Percentiles rank a stretch among this genome's conserved stretches.
Evolutionary conservation across 2,113 vertebrate genomes (phyloP).

Genomic region (Dicentrarchus labrax): DNA sequence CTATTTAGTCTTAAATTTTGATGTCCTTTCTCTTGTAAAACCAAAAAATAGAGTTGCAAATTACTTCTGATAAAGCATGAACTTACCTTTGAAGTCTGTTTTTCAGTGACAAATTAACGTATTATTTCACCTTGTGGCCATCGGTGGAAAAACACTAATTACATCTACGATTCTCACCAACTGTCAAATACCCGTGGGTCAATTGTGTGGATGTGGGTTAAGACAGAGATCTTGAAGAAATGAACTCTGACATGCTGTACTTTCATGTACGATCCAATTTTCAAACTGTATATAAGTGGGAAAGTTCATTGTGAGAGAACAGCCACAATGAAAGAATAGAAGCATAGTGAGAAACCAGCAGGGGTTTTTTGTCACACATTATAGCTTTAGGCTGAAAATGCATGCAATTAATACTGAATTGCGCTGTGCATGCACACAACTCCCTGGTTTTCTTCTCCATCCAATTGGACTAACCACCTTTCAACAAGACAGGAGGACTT

Average conservation of each 20-base stretch:
- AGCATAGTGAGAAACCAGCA: slow-evolving; percentile 30
- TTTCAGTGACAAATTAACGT: not conserved
- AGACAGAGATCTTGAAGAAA: too few species aligned
- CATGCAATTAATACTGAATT: slow-evolving; percentile 72
- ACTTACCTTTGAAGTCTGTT: not conserved
- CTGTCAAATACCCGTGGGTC: too few species aligned
- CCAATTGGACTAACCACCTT: slow-evolving; percentile 47
- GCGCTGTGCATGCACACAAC: slow-evolving; percentile 39
- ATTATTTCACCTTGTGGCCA: not conserved
- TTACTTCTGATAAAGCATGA: not conserved
- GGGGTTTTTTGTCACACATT: not conserved
- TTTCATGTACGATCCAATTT: not conserved
- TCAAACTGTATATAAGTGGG: not conserved
- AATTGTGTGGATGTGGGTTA: not conserved
- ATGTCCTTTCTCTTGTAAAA: too few species aligned
- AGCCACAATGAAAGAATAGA: not conserved
- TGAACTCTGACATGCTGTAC: not conserved
- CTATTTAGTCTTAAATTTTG: too few species aligned
- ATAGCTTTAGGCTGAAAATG: slow-evolving; percentile 60
- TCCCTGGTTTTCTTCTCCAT: slow-evolving; percentile 39
- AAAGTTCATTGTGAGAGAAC: not conserved
- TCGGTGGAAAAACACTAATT: not conserved
- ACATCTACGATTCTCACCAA: not conserved
- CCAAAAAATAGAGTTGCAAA: too few species aligned
- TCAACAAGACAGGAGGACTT: slow-evolving; percentile 73